phyloP scores from a whole-genome alignment of 2,113 vertebrate genomes.

The Otocyon megalotis region DNA sequence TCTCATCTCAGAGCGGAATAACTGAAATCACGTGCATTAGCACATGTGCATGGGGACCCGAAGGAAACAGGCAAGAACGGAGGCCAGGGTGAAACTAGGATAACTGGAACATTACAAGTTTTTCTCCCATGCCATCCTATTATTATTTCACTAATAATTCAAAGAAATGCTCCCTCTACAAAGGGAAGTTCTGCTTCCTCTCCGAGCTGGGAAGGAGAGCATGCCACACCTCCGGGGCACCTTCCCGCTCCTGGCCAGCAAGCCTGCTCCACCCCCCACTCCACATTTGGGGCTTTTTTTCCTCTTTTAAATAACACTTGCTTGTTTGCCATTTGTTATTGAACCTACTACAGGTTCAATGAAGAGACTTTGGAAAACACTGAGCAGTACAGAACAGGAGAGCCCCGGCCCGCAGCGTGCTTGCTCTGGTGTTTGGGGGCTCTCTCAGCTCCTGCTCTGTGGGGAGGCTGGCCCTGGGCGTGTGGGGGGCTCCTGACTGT shows the following conservation, averaged over 20 bases:
- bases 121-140: neutral
- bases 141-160: neutral
- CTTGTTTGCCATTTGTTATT: neutral
- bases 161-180: neutral
- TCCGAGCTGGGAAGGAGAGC: too few relatives aligned
- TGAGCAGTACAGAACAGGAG: neutral
- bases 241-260: too few relatives aligned
- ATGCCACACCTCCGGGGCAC: too few relatives aligned
- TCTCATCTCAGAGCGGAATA: neutral
- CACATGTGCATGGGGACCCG: neutral
- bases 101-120: neutral
- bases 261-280: neutral
- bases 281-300: neutral
- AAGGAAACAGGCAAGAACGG: neutral
- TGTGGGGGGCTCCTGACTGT: neutral
- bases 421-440: too few relatives aligned
- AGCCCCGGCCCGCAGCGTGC: accelerated
- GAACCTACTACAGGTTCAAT: neutral
- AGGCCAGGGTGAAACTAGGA: neutral
- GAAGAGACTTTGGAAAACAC: neutral
- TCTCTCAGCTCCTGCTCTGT: too few relatives aligned
- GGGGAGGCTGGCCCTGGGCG: too few relatives aligned
- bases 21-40: neutral
- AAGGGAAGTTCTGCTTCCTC: neutral
- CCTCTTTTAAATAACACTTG: neutral